Percentiles rank a stretch among this genome's conserved stretches.
phyloP scores from a whole-genome alignment of 1,140 invertebrate species.

The Drosophila orosa region DNA sequence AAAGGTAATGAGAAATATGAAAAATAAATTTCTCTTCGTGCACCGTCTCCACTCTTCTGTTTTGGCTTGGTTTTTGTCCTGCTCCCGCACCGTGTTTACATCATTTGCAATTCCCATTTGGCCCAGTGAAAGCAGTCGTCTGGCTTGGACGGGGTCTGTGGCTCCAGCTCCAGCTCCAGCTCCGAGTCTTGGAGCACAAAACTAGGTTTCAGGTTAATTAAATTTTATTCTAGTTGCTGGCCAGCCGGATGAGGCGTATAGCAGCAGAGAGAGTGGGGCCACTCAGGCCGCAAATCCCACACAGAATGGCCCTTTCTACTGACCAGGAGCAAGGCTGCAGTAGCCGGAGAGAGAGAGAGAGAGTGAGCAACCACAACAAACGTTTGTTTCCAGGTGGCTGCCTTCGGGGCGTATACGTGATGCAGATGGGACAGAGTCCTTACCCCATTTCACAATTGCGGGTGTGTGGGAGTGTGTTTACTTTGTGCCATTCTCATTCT shows the following conservation, averaged over 20 bases:
- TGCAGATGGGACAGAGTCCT: conserved; percentile 24
- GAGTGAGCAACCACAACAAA: conserved; percentile 42
- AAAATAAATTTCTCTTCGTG: conserved; percentile 2
- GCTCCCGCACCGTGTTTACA: conserved; percentile 42
- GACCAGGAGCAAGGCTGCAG: conserved; percentile 10
- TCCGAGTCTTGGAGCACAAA: conserved; percentile 17
- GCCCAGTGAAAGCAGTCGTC: conserved; percentile 46
- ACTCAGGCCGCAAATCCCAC: conserved; percentile 39
- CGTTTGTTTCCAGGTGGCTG: conserved; percentile 47
- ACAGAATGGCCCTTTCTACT: conserved; percentile 49
- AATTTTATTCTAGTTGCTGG: conserved; percentile 52
- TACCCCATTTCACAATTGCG: conserved; percentile 6
- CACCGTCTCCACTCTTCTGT: conserved; percentile 1
- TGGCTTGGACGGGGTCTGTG: conserved; percentile 21
- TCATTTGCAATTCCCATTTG: conserved; percentile 57
- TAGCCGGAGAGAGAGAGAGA: neutral
- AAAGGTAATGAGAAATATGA: neutral
- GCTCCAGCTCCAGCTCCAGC: neutral
- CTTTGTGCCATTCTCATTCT: conserved; percentile 47
- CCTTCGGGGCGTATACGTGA: conserved; percentile 34
- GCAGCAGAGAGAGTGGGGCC: neutral
- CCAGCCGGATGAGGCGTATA: conserved; percentile 23
- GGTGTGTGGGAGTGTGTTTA: conserved; percentile 15
- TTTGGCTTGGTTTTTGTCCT: neutral
- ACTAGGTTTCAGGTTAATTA: conserved; percentile 61